phyloP scores from a whole-genome alignment of 1,140 invertebrate genomes.

The Scaptomyza montana region DNA sequence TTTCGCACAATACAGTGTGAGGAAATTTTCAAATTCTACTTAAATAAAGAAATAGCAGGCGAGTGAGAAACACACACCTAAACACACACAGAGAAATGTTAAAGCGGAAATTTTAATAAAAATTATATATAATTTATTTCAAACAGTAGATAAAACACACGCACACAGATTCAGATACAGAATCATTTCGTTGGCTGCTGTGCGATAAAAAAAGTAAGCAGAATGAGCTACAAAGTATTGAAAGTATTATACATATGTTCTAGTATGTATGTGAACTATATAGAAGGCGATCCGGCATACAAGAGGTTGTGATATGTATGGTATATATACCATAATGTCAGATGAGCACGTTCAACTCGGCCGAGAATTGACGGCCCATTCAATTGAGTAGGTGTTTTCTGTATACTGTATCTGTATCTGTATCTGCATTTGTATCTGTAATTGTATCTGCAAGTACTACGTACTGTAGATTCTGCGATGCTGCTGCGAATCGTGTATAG shows the following conservation, averaged over 20 bases:
- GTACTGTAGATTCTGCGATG: conserved; percentile 5
- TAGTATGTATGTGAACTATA: conserved; percentile 17
- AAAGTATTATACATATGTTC: conserved; percentile 42
- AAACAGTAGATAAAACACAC: conserved; percentile 62
- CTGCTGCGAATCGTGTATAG: conserved; percentile 33
- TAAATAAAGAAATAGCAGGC: conserved; percentile 18
- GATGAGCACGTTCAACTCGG: conserved; percentile 76
- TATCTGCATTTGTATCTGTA: conserved; percentile 19
- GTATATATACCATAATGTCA: conserved; percentile 55
- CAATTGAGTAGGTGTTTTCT: conserved; percentile 60
- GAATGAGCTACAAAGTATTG: conserved; percentile 29
- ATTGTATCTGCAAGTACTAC: conserved; percentile 9
- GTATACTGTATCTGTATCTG: conserved; percentile 37
- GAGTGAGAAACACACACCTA: conserved; percentile 14
- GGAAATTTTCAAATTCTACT: conserved; percentile 22
- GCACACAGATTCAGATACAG: conserved; percentile 11
- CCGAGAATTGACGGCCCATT: conserved; percentile 61
- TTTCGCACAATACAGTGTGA: conserved; percentile 23
- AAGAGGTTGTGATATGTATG: conserved; percentile 32
- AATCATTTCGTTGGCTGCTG: conserved; percentile 18
- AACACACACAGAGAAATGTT: conserved; percentile 52
- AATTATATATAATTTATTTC: conserved; percentile 81
- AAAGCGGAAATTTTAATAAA: conserved; percentile 82
- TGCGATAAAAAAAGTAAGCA: conserved; percentile 48
- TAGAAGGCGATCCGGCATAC: conserved; percentile 37